Evolutionary conservation across 2,113 vertebrate species (phyloP).

Genomic region (Manacus vitellinus): DNA sequence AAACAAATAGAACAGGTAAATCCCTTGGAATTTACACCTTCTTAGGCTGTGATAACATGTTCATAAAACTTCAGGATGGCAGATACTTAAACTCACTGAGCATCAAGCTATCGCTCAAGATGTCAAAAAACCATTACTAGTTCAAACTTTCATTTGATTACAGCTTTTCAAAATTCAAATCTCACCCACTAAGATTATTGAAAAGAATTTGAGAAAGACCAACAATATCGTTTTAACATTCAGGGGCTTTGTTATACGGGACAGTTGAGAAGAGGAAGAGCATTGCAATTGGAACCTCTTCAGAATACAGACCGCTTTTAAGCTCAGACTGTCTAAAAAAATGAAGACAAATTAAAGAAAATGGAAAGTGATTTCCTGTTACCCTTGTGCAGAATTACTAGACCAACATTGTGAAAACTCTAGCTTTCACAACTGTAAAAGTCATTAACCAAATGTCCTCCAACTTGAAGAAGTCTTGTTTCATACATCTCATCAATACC

Average conservation of each 20-base stretch:
- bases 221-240: background rate
- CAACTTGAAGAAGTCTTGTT: background rate
- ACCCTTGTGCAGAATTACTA: background rate
- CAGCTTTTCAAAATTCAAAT: background rate
- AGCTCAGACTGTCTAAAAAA: constrained; percentile 24
- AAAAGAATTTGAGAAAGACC: background rate
- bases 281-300: background rate
- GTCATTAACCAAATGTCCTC: background rate
- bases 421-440: constrained; percentile 5
- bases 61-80: background rate
- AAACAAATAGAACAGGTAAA: background rate
- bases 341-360: constrained; percentile 40
- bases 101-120: background rate
- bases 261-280: background rate
- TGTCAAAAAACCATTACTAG: background rate
- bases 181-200: background rate
- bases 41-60: background rate
- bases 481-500: background rate
- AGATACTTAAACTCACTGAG: background rate
- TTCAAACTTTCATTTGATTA: background rate
- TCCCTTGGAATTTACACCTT: background rate
- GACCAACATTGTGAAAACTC: background rate
- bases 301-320: background rate
- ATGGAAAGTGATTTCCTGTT: constrained; percentile 35
- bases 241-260: background rate